Base-by-base conservation (phyloP, 2,888 invertebrate genomes). In the Pterobdella sp. region DNA sequence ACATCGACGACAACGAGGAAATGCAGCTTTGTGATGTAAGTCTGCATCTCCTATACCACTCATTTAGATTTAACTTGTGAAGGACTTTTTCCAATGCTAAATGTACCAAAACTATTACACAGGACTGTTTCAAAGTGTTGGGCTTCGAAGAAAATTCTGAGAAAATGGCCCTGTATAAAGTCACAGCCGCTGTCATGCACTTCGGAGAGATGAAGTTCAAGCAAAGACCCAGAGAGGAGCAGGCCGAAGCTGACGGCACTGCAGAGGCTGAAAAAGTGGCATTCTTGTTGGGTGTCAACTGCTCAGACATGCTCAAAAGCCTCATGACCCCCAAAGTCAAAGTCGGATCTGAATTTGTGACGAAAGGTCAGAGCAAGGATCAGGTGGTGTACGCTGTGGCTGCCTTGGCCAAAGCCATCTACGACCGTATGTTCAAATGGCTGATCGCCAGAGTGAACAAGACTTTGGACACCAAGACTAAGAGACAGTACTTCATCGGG, bases 161-260 rank as follows among this genome's bases (percentile, higher is more conserved):
- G 87, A 97, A 96, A 88, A 88, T 91, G 85, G 89, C 96, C 86
- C 91, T 98, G 81, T 99, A 95, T 90, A 94, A 90, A 86, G 92
- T 96, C 87, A 95, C 95, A 80, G 93, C 95, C 83, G 88, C 94
- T 84, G 96, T 98, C 84, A 95, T 99, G 94, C 97, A 98, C 87
- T 95, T 98, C 92, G 98, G 98, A 88, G 90, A 93, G 85, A 93
- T 98, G 94, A 96, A 97, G 87, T 98, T 98, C 92, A 99, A 98
- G 87, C 98, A 98, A 88, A 92, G 97, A 87, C 97, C 97, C 89
- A 93, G 97, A 83, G 98, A 97, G 87, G 98, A 98, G 87, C 98
- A 98, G 79, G 84, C 84, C 36, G 84, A 84, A 75, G 80, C 83
- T 52, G 84, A 84, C 75, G 84, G 83, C 64, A 82, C 82, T 35